These are phyloP conservation scores for Trichomalopsis sarcophagae DNA, from an alignment of 1,140 invertebrate species.

Conservation along the genomic window DNA sequence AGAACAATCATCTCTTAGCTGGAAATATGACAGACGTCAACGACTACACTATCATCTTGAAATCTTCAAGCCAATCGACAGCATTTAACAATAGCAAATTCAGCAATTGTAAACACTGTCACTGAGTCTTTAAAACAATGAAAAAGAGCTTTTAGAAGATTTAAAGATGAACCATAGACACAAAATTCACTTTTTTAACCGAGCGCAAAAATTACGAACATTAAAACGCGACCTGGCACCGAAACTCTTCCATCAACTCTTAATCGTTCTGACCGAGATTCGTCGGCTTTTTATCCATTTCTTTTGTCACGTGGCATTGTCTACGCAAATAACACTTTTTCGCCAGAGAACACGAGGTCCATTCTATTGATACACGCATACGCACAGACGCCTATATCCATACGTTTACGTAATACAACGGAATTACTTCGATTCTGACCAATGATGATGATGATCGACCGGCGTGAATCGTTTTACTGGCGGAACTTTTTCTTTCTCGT, in stretches of 20 bases:
- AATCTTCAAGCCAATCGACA: no score
- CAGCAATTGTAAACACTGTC: no score
- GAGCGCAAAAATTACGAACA: not conserved
- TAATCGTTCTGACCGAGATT: constrained; percentile 36
- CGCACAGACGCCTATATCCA: not conserved
- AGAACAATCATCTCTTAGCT: no score
- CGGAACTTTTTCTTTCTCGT: not conserved
- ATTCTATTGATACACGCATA: not conserved
- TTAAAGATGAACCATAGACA: no score
- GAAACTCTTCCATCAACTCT: not conserved
- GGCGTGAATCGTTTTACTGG: not conserved
- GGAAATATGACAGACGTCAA: no score
- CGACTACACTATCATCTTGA: no score
- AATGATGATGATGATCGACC: not conserved
- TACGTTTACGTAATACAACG: not conserved
- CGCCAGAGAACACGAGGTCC: not conserved
- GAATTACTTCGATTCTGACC: constrained; percentile 11
- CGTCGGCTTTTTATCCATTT: not conserved
- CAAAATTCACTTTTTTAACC: not conserved
- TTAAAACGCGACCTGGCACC: not conserved
- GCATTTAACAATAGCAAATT: no score
- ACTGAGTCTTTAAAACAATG: no score
- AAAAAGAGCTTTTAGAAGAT: no score
- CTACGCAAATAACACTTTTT: not conserved
- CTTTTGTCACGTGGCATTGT: not conserved